phyloP scores from a whole-genome alignment of 2,888 invertebrate genomes.

The Nomada hirtipes region DNA sequence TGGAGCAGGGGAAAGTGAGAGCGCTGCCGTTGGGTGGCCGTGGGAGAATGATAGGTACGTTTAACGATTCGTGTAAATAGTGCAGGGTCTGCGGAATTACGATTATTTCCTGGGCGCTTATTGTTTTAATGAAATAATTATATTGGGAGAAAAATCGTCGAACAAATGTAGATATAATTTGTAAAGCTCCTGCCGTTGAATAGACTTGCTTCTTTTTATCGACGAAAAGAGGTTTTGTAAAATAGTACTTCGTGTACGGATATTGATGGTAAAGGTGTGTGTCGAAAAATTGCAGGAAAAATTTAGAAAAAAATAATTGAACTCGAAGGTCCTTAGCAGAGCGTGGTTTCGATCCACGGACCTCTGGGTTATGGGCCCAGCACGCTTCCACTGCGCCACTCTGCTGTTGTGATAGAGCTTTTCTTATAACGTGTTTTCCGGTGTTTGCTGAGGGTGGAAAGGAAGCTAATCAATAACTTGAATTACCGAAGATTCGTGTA shows the following conservation, averaged over 20 bases:
- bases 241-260: not conserved
- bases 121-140: too few species aligned
- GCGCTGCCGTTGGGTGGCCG: too few species aligned
- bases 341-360: slow-evolving; percentile 82
- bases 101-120: too few species aligned
- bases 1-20: too few species aligned
- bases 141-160: too few species aligned
- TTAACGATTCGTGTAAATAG: too few species aligned
- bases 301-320: slow-evolving; percentile 42
- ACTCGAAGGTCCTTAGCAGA: slow-evolving; percentile 70
- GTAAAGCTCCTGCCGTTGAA: too few species aligned
- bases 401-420: slow-evolving; percentile 61
- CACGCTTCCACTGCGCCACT: slow-evolving; percentile 83
- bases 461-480: slow-evolving; percentile 27
- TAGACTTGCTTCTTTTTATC: too few species aligned
- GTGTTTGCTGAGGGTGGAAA: fast-evolving
- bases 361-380: slow-evolving; percentile 82
- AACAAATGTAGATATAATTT: too few species aligned
- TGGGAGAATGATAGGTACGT: too few species aligned
- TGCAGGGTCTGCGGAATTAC: too few species aligned
- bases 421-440: fast-evolving
- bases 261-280: too few species aligned
- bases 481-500: not conserved
- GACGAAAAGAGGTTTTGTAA: not conserved
- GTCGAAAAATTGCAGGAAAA: not conserved